Evolutionary conservation across 2,797 vertebrate species (phyloP).

Genomic region (Macroramphosus scolopax): DNA sequence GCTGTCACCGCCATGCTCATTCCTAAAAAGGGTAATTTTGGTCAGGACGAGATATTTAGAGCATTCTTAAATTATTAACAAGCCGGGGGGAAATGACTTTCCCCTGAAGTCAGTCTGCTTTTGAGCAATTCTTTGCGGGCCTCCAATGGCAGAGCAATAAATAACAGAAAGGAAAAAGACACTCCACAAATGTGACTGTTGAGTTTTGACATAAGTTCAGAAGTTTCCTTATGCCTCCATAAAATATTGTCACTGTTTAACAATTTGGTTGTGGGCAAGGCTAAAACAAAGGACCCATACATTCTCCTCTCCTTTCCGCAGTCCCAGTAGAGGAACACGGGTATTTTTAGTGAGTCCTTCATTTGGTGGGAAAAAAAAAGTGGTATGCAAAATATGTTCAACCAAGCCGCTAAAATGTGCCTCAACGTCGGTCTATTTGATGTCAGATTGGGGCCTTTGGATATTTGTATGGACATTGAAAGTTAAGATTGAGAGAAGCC

Average conservation of each 20-base stretch:
- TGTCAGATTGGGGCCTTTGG: background rate
- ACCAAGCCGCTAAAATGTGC: background rate
- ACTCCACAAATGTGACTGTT: no score
- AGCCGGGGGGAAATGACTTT: conserved; percentile 46
- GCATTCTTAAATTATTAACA: conserved; percentile 71
- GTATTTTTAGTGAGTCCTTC: conserved; percentile 16
- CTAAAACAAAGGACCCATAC: background rate
- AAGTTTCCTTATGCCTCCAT: no score
- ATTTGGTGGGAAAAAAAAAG: conserved; percentile 2
- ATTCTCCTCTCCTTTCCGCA: conserved; percentile 5
- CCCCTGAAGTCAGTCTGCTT: conserved; percentile 36
- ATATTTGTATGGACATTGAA: no score
- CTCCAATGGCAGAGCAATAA: conserved; percentile 26
- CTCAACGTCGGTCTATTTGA: background rate
- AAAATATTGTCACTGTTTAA: conserved; percentile 4
- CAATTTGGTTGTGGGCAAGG: conserved; percentile 17
- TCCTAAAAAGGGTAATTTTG: conserved; percentile 77
- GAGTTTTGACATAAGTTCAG: no score
- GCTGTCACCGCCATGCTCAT: conserved; percentile 71
- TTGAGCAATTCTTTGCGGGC: conserved; percentile 39
- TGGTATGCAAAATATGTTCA: conserved; percentile 4
- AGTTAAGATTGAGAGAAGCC: no score
- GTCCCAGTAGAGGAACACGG: conserved; percentile 4
- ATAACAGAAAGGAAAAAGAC: no score
- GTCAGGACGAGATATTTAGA: conserved; percentile 55